Evolutionary conservation across 2,797 vertebrate genomes (phyloP).

Genomic region (Oryzias sinensis): DNA sequence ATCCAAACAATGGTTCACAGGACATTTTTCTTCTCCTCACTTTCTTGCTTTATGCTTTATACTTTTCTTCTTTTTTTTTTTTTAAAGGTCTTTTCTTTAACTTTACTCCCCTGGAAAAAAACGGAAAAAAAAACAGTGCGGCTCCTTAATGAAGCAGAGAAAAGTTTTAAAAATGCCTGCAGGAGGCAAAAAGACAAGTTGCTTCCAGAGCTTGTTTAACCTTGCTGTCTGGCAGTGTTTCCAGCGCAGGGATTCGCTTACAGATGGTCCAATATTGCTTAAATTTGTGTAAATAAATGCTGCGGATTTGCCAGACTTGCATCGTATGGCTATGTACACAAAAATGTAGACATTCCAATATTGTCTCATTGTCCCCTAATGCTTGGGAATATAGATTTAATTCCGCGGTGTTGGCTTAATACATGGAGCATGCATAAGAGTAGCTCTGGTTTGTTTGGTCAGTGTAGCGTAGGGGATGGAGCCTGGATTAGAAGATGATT

Average conservation of each 20-base stretch:
- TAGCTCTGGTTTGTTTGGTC: slow-evolving; percentile 8
- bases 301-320: slow-evolving; percentile 19
- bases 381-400: slow-evolving; percentile 23
- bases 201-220: slow-evolving; percentile 17
- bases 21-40: slow-evolving; percentile 48
- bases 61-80: slow-evolving; percentile 26
- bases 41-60: slow-evolving; percentile 53
- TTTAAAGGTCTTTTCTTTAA: slow-evolving; percentile 41
- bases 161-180: slow-evolving; percentile 26
- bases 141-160: slow-evolving; percentile 55
- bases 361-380: slow-evolving; percentile 13
- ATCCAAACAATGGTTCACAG: slow-evolving; percentile 80
- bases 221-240: slow-evolving; percentile 6
- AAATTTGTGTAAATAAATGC: slow-evolving; percentile 36
- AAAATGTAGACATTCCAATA: slow-evolving; percentile 26
- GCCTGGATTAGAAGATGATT: not conserved
- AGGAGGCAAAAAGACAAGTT: slow-evolving; percentile 41
- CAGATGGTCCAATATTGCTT: slow-evolving; percentile 27
- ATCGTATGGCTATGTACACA: slow-evolving; percentile 26
- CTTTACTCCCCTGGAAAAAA: slow-evolving; percentile 45
- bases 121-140: slow-evolving; percentile 1
- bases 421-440: not conserved
- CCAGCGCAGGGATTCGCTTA: slow-evolving; percentile 28
- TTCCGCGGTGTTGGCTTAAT: slow-evolving; percentile 15
- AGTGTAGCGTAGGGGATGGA: not conserved